Conservation (phyloP, 1,140 invertebrate genomes). For the Hyles vespertilio region DNA sequence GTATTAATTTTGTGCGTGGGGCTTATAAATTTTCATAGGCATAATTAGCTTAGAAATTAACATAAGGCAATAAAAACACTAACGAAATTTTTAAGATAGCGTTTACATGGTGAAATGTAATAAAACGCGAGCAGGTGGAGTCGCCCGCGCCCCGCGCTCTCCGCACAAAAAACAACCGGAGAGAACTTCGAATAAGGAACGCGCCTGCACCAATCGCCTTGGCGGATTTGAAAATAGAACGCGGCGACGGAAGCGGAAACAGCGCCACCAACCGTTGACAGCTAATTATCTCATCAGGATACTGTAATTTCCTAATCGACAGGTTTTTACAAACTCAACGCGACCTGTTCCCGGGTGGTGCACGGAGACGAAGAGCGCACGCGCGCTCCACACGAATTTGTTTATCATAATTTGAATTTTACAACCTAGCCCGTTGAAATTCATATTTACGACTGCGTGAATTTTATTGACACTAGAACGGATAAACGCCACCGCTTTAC, state of each 20-base stretch:
- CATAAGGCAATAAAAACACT: constrained; percentile 70
- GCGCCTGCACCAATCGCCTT: constrained; percentile 29
- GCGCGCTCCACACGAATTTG: constrained; percentile 30
- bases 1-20: constrained; percentile 66
- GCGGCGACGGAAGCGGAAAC: constrained; percentile 60
- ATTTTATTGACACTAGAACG: constrained; percentile 40
- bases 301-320: constrained; percentile 65
- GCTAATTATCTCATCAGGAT: constrained; percentile 65
- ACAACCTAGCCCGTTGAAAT: constrained; percentile 51
- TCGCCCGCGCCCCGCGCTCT: constrained; percentile 12
- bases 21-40: constrained; percentile 74
- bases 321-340: constrained; percentile 43
- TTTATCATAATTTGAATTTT: constrained; percentile 60
- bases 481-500: constrained; percentile 30
- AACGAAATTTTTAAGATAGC: constrained; percentile 69
- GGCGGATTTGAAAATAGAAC: constrained; percentile 70
- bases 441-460: constrained; percentile 53
- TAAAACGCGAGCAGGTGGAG: constrained; percentile 63
- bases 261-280: constrained; percentile 58
- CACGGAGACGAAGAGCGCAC: constrained; percentile 16
- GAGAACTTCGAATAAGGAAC: constrained; percentile 25
- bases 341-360: constrained; percentile 2
- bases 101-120: constrained; percentile 55
- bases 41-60: constrained; percentile 75
- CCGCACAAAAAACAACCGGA: constrained; percentile 25